Base-by-base conservation (phyloP, 2,113 vertebrate genomes). In the Elanus axillaris region DNA sequence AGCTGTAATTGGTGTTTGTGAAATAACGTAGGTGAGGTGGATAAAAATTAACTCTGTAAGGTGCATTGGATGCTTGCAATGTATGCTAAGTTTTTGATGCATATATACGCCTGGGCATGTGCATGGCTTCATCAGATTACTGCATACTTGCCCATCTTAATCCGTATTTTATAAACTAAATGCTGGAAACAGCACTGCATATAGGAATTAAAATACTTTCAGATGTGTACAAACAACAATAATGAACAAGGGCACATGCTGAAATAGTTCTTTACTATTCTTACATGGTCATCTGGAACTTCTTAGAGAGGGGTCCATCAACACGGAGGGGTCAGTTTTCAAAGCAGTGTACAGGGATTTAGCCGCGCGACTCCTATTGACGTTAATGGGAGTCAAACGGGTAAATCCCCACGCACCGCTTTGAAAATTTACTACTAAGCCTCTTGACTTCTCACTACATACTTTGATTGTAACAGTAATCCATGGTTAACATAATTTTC, bases 391-490 rank as follows among this genome's bases (percentile, higher is more conserved):
- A 97, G 96, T 97, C 97, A 97, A 96, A 97, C 96, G 95, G 97
- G 90, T 95, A 97, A 97, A 97, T 97, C 97, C 97, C 96, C 91
- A 91, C 77, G 94, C 96, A 88, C 73, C 56, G 94, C 97, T 98
- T 97, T 96, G 97, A 97, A 96, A 96, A 96, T 98, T 97, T 95
- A 97, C 97, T 96, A 94, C 95, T 98, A 96, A 96, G 95, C 88
- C 88, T 97, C 93, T 93, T 94, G 94, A 95, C 97, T 98, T 98
- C 97, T 97, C 97, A 97, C 97, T 98, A 95, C 97, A 97, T 94
- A 97, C 97, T 98, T 97, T 97, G 97, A 97, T 98, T 98, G 97
- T 98, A 98, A 98, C 97, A 97, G 96, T 97, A 98, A 98, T 98
- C 97, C 97, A 97, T 94, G 96, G 97, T 98, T 98, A 98, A 98